Evolutionary conservation across 2,113 vertebrate species (phyloP), one percentile per base, ranked within the genome.

Genomic region (Clinocottus analis): DNA sequence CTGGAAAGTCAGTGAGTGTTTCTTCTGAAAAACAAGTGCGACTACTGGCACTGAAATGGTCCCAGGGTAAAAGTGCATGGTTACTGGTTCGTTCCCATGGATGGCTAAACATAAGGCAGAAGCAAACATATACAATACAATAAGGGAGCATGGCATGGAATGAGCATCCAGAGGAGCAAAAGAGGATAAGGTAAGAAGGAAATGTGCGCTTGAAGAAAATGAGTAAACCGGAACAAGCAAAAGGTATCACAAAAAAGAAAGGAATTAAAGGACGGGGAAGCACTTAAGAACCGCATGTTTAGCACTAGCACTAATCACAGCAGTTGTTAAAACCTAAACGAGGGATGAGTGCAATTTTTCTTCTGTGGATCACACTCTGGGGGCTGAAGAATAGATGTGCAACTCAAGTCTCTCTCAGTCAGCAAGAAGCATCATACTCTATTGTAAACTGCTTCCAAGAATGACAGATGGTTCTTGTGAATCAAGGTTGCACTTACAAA

Each of bases 261-360:
- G 60, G 3, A 39, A 31, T 17, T 19, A 45, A 60, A 35, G n/a
- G 39, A 35, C 62, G 3, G 41, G 0, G 7, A 33, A 35, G 21
- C n/a, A 72, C 53, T 58, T n/a, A 9, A 60, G 68, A 77, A 43
- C 56, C 65, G 61, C 67, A 56, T 66, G 68, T 82, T 85, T 37
- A 66, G 39, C 25, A 37, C 35, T 60, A 80, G 61, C 43, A 59
- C 72, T 84, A 80, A 87, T 85, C 69, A 71, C 55, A 70, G 53
- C 58, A 17, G 39, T 72, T 67, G 9, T 53, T 80, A 73, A 87
- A 84, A 75, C 60, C 77, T 80, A 77, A 60, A 76, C 81, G 69
- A 85, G 14, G 43, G 43, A 45, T 75, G 27, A 69, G 37, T 27
- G 43, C 55, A 85, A 67, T 84, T 75, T 73, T 66, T 77, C 72